phyloP scores from a whole-genome alignment of 2,888 invertebrate genomes.

The Agonopterix subpropinquella region DNA sequence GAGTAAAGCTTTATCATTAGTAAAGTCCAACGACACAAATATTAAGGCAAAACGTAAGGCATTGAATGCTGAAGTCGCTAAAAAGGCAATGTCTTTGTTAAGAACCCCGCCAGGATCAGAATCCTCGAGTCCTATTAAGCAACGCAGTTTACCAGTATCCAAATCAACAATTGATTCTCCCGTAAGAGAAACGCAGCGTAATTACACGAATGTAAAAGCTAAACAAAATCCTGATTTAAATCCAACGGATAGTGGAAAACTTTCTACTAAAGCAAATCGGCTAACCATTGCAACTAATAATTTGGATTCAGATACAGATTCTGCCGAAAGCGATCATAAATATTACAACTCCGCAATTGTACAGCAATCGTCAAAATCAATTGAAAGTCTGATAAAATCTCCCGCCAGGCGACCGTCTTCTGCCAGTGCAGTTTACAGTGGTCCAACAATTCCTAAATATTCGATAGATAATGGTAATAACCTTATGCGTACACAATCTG shows the following conservation, averaged over 20 bases:
- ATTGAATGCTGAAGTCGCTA: conserved; percentile 36
- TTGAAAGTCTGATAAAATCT: conserved; percentile 52
- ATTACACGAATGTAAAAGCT: conserved; percentile 5
- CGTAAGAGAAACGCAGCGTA: background rate
- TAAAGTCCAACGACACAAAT: conserved; percentile 51
- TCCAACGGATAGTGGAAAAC: conserved; percentile 1
- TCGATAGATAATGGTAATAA: conserved; percentile 21
- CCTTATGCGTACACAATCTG: conserved; percentile 38
- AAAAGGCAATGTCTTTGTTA: conserved; percentile 41
- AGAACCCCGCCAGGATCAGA: conserved; percentile 52
- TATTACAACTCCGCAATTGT: conserved; percentile 24
- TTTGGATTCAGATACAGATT: conserved; percentile 29
- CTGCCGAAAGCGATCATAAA: conserved; percentile 32
- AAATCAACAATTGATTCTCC: conserved; percentile 3
- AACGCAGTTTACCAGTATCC: background rate
- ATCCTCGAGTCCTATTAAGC: conserved; percentile 31
- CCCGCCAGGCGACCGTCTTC: conserved; percentile 51
- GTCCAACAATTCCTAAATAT: conserved; percentile 23
- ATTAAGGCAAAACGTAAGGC: conserved; percentile 31
- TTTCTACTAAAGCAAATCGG: conserved; percentile 4
- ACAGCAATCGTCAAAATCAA: conserved; percentile 37
- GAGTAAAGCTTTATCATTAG: conserved; percentile 67
- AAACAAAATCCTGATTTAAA: background rate
- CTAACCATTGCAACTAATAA: conserved; percentile 9
- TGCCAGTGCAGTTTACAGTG: conserved; percentile 31